Conservation (phyloP, 2,797 vertebrate species). For the Chelonia mydas region DNA sequence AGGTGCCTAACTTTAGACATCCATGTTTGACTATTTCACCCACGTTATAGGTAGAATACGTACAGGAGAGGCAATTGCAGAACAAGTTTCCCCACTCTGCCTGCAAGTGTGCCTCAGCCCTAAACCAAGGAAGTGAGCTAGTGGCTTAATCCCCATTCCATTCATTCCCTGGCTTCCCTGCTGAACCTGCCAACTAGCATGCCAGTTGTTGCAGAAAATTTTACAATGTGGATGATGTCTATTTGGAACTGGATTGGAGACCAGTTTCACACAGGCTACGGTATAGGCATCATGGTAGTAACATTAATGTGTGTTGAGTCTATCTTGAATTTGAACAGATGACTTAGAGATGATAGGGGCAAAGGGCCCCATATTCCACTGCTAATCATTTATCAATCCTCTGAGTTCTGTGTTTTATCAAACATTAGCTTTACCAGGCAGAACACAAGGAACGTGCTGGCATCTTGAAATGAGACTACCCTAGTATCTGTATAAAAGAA, state of each 20-base stretch:
- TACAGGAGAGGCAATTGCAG: background rate
- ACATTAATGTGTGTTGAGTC: background rate
- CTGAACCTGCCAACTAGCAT: background rate
- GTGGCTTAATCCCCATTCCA: background rate
- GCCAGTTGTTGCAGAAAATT: background rate
- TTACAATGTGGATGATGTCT: background rate
- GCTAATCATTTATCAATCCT: background rate
- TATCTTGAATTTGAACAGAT: background rate
- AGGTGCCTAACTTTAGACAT: constrained; percentile 19
- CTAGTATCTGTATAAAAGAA: background rate
- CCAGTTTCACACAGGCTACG: background rate
- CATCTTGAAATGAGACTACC: background rate
- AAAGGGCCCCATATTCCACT: background rate
- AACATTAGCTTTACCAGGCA: background rate
- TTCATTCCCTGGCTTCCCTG: background rate
- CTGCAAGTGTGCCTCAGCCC: background rate
- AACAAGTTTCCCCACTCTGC: background rate
- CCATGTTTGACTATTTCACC: background rate
- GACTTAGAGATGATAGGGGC: background rate
- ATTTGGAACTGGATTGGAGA: background rate
- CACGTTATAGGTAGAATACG: background rate
- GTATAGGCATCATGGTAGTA: background rate
- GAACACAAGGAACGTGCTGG: background rate
- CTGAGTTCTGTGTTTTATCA: background rate
- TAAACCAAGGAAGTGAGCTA: background rate